Evolutionary conservation across 2,888 invertebrate genomes (phyloP).

Genomic region (Dicycla oo): DNA sequence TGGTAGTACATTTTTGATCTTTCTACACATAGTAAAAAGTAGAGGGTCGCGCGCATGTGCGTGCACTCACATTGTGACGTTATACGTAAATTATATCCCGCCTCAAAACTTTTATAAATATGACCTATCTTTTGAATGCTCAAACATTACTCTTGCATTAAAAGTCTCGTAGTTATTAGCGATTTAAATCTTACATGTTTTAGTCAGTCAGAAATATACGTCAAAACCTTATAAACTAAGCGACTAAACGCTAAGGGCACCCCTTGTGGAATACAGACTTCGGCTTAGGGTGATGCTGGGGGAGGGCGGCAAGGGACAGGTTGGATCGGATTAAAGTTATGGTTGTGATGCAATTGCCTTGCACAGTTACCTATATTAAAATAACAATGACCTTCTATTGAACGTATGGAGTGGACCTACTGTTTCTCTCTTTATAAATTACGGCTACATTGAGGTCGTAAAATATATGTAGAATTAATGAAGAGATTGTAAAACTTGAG

Average conservation of each 20-base stretch:
- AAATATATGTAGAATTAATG: constrained; percentile 21
- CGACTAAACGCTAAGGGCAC: background rate
- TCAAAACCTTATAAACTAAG: background rate
- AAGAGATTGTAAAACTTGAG: constrained; percentile 21
- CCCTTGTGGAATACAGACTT: background rate
- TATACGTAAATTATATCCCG: too few species aligned
- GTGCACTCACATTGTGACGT: too few species aligned
- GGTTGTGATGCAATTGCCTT: background rate
- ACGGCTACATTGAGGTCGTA: background rate
- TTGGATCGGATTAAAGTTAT: background rate
- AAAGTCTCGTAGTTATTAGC: too few species aligned
- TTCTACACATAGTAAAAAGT: too few species aligned
- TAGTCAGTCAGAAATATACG: too few species aligned
- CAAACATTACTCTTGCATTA: too few species aligned
- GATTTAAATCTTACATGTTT: too few species aligned
- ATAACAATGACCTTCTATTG: background rate
- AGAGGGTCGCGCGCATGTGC: too few species aligned
- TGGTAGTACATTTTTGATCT: too few species aligned
- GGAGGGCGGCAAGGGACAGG: background rate
- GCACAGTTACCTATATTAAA: background rate
- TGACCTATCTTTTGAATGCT: too few species aligned
- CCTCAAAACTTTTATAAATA: too few species aligned
- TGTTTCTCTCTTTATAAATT: background rate
- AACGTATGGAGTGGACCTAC: background rate
- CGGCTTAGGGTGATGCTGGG: too few species aligned